These are phyloP conservation scores for Cheilosia urbana DNA, from an alignment of 2,888 invertebrate genomes.

Conservation along the genomic window DNA sequence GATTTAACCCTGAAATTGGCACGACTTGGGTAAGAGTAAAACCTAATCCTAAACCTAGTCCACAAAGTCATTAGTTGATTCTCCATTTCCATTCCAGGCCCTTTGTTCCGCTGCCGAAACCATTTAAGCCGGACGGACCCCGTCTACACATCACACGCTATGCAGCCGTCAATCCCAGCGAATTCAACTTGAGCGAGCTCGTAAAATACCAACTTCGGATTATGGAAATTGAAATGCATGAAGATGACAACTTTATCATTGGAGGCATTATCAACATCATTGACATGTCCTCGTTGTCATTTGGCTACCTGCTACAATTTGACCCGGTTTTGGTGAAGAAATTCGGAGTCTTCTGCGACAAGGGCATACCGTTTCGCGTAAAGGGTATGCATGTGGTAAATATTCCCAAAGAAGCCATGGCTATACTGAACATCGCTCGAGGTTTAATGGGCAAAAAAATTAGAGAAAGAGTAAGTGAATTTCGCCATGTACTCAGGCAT, in stretches of 20 bases:
- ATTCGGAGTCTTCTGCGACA: slow-evolving; percentile 84
- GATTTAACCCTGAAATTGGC: slow-evolving; percentile 77
- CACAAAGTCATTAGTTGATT: neutral
- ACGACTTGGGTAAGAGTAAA: slow-evolving; percentile 82
- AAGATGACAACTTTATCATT: slow-evolving; percentile 85
- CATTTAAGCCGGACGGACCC: slow-evolving; percentile 82
- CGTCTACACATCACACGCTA: slow-evolving; percentile 84
- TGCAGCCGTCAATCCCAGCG: slow-evolving; percentile 82
- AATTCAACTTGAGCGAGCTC: slow-evolving; percentile 83
- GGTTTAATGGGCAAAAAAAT: slow-evolving; percentile 86
- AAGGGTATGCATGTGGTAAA: slow-evolving; percentile 86
- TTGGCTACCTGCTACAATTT: slow-evolving; percentile 85
- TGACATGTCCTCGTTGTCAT: slow-evolving; percentile 84
- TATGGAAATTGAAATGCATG: slow-evolving; percentile 85
- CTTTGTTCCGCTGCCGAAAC: slow-evolving; percentile 77
- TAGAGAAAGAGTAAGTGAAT: slow-evolving; percentile 85
- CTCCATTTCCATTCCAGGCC: slow-evolving; percentile 70
- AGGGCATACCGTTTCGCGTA: slow-evolving; percentile 85
- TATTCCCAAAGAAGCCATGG: slow-evolving; percentile 84
- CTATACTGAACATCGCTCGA: slow-evolving; percentile 85
- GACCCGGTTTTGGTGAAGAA: slow-evolving; percentile 85
- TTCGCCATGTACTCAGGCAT: neutral
- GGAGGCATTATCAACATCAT: slow-evolving; percentile 84
- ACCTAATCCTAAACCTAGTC: no score
- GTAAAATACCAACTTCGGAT: slow-evolving; percentile 85